phyloP scores from a whole-genome alignment of 2,113 vertebrate species.

The Campylomormyrus numenius region DNA sequence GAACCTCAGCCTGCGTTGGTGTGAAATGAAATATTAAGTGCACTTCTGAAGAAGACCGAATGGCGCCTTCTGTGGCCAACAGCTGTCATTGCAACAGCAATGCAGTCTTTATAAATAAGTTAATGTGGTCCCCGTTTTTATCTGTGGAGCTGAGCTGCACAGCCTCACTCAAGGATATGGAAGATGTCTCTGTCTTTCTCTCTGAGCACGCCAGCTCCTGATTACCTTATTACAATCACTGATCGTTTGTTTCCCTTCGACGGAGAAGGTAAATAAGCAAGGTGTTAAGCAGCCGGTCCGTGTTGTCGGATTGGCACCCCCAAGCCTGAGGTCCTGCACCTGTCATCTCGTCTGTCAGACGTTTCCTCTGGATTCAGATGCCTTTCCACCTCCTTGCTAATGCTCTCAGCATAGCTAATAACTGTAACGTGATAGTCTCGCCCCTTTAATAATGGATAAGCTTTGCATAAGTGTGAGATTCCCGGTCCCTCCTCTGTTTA shows the following conservation, averaged over 20 bases:
- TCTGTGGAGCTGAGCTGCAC: background rate
- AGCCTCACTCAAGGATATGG: background rate
- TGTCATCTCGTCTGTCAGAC: background rate
- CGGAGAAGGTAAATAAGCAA: background rate
- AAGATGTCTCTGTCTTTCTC: background rate
- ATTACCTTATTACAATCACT: background rate
- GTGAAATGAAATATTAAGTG: background rate
- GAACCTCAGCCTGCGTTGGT: background rate
- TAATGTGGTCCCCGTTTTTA: background rate
- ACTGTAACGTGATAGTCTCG: background rate
- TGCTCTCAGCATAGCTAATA: background rate
- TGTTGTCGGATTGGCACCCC: background rate
- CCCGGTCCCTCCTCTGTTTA: background rate
- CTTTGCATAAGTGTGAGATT: constrained; percentile 6
- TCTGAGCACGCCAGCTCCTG: background rate
- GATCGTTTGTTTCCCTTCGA: background rate
- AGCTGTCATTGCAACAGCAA: background rate
- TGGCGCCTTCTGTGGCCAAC: background rate
- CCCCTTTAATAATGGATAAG: background rate
- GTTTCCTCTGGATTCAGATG: background rate
- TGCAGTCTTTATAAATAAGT: background rate
- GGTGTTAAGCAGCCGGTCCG: background rate
- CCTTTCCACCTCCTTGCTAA: background rate
- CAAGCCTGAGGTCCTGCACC: background rate
- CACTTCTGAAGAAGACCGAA: background rate